Conservation (phyloP, 1,140 invertebrate genomes). For the Drosophila bocqueti region DNA sequence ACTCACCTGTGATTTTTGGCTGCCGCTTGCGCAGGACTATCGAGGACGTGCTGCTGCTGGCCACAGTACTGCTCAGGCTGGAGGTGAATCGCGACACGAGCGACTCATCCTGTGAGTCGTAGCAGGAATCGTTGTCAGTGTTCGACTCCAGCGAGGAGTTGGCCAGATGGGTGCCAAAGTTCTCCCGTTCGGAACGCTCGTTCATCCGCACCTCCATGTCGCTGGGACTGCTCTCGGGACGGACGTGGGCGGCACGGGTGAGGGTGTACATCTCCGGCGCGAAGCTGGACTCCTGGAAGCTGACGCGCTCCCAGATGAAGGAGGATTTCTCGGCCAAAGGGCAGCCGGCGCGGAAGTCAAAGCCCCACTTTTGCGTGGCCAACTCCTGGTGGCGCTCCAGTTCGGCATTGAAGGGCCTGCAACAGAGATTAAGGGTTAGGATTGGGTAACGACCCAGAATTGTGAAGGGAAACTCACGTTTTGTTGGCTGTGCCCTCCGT, state of each 20-base stretch:
- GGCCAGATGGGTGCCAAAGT: conserved; percentile 46
- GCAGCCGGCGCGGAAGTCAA: conserved; percentile 77
- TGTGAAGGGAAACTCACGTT: conserved; percentile 59
- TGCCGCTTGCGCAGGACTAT: conserved; percentile 68
- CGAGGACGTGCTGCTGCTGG: conserved; percentile 21
- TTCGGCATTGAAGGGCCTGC: conserved; percentile 68
- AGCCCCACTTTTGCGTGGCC: conserved; percentile 81
- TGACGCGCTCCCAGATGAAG: conserved; percentile 81
- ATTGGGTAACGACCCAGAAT: neutral
- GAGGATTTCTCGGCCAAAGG: conserved; percentile 62
- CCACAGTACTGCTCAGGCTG: conserved; percentile 28
- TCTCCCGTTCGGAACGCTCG: conserved; percentile 80
- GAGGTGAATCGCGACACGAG: conserved; percentile 50
- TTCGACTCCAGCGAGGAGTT: conserved; percentile 67
- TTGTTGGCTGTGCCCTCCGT: conserved; percentile 50
- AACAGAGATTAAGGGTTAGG: neutral
- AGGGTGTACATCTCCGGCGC: conserved; percentile 82
- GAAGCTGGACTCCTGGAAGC: conserved; percentile 69
- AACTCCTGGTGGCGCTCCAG: conserved; percentile 74
- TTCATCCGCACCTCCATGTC: conserved; percentile 72
- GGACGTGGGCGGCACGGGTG: conserved; percentile 80
- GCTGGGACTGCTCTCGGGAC: conserved; percentile 41
- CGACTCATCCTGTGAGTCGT: conserved; percentile 73
- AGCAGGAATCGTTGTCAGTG: conserved; percentile 69
- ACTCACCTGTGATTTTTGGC: conserved; percentile 85